Evolutionary conservation across 2,797 vertebrate species (phyloP).

Genomic region (Mormyrus proboscirostris): DNA sequence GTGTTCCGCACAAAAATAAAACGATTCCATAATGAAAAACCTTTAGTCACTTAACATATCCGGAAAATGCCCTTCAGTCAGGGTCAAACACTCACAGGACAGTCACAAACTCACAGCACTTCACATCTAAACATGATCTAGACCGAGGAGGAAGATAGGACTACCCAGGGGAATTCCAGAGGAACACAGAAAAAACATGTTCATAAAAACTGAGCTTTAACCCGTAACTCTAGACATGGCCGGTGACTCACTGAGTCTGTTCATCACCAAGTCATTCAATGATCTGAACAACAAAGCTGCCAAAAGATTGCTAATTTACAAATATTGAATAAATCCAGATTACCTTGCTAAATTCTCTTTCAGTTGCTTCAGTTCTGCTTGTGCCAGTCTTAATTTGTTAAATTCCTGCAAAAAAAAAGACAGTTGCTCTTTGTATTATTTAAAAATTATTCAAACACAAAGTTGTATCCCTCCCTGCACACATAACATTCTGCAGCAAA

Average conservation of each 20-base stretch:
- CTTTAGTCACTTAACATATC: background rate
- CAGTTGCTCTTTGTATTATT: background rate
- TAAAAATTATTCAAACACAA: background rate
- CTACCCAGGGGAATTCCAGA: background rate
- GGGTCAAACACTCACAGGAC: background rate
- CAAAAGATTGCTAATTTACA: background rate
- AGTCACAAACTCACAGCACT: background rate
- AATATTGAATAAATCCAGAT: background rate
- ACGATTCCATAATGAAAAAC: background rate
- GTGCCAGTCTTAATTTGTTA: conserved; percentile 35
- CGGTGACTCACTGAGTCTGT: background rate
- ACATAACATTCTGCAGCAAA: background rate
- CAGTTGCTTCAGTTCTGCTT: conserved; percentile 29
- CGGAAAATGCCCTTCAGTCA: background rate
- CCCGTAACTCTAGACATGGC: background rate
- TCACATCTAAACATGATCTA: background rate
- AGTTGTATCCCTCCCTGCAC: background rate
- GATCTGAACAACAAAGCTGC: background rate
- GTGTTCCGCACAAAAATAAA: background rate
- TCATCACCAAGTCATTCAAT: background rate
- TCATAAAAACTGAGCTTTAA: background rate
- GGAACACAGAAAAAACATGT: background rate
- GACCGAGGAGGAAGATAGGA: background rate
- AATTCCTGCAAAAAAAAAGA: conserved; percentile 47
- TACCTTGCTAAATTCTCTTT: conserved; percentile 45